phyloP scores from a whole-genome alignment of 2,888 invertebrate species.

The Drosophila stalkeri region DNA sequence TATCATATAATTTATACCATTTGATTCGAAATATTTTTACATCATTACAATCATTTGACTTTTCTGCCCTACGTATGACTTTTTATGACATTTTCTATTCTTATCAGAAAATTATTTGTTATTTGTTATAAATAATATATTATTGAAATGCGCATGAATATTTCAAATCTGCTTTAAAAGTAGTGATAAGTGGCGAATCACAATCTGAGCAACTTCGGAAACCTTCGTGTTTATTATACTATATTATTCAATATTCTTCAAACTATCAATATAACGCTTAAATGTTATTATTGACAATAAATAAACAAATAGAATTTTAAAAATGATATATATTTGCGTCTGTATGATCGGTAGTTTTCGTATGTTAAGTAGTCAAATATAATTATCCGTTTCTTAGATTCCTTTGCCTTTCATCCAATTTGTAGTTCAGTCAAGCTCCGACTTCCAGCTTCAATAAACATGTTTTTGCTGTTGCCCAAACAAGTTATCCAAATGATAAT shows the following conservation, averaged over 20 bases:
- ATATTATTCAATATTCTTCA: no score
- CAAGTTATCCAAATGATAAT: background rate
- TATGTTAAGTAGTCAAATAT: background rate
- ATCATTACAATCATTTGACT: background rate
- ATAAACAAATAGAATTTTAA: background rate
- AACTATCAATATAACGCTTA: no score
- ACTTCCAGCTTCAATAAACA: background rate
- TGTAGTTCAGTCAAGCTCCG: background rate
- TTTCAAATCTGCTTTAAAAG: background rate
- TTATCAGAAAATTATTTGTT: background rate
- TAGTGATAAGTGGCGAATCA: no score
- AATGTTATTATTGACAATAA: background rate
- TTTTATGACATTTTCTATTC: background rate
- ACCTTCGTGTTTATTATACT: no score
- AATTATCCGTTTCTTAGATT: no score
- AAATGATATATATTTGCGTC: no score
- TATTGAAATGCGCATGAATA: background rate
- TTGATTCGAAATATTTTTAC: background rate
- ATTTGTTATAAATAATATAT: background rate
- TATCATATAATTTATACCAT: slow-evolving; percentile 7
- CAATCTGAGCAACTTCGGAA: no score
- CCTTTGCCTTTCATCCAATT: background rate
- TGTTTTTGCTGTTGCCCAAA: background rate
- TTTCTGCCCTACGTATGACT: background rate
- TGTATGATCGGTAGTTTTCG: no score